A percentile compares a stretch with the other conserved stretches of the same genome.
These are phyloP conservation scores for Drosophila parabipectinata DNA, from an alignment of 1,140 invertebrate species.

Conservation along the genomic window DNA sequence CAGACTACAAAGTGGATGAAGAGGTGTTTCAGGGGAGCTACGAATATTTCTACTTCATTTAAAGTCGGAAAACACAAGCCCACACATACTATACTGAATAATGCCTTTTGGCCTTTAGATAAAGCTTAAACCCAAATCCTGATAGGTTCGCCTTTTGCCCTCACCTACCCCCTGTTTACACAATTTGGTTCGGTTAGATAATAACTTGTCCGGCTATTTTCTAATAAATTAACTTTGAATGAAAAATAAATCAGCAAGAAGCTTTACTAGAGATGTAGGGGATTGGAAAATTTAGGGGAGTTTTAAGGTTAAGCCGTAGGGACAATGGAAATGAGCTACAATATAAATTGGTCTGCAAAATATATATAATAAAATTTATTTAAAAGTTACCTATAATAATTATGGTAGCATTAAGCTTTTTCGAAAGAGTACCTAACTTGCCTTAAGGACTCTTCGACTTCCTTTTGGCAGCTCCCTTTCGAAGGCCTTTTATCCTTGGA, in stretches of 20 bases:
- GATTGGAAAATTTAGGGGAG: background rate
- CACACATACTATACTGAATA: conserved; percentile 38
- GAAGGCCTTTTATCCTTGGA: conserved; percentile 11
- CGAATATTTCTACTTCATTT: conserved; percentile 75
- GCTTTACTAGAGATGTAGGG: conserved; percentile 38
- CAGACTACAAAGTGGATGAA: conserved; percentile 1
- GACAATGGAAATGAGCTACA: conserved; percentile 1
- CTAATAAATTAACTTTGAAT: conserved; percentile 82
- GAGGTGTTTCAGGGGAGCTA: background rate
- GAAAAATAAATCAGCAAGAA: conserved; percentile 69
- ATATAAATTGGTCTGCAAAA: background rate
- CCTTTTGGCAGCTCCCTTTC: conserved; percentile 31
- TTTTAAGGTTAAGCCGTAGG: background rate
- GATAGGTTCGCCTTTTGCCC: conserved; percentile 44
- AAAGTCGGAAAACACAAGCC: conserved; percentile 50
- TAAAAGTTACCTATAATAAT: background rate
- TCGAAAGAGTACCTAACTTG: conserved; percentile 16
- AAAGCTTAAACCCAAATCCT: conserved; percentile 52
- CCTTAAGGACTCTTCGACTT: conserved; percentile 39
- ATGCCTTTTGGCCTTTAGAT: conserved; percentile 55
- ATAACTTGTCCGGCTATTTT: conserved; percentile 78
- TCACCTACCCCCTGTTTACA: conserved; percentile 27
- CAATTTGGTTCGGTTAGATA: conserved; percentile 66
- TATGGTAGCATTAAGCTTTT: background rate
- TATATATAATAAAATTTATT: background rate